These are phyloP conservation scores for Callaeas wilsoni DNA, from an alignment of 2,113 vertebrate genomes.

Conservation along the genomic window DNA sequence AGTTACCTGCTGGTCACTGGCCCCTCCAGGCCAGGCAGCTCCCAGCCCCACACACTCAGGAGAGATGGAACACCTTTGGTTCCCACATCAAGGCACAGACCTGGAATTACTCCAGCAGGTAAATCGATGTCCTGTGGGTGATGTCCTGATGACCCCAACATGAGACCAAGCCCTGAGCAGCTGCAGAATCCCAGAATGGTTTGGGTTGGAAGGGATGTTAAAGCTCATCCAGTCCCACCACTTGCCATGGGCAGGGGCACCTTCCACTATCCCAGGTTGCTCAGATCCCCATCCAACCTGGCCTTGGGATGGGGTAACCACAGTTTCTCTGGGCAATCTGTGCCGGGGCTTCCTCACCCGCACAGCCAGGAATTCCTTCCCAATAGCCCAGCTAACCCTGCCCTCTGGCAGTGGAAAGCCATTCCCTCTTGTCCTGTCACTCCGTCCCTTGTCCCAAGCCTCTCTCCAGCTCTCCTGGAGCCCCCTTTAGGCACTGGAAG, in stretches of 20 bases:
- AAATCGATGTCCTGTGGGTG: neutral
- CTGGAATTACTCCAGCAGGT: slow-evolving; percentile 18
- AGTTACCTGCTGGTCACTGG: slow-evolving; percentile 49
- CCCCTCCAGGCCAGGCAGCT: neutral
- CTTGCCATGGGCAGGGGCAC: neutral
- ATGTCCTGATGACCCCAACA: neutral
- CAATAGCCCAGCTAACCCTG: accelerated
- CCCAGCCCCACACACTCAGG: neutral
- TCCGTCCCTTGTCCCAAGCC: neutral
- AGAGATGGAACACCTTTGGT: neutral
- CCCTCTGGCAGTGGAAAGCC: neutral
- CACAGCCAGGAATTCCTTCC: accelerated
- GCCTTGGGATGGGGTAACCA: neutral
- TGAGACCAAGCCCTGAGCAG: neutral
- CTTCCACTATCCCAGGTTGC: accelerated
- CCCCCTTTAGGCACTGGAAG: accelerated
- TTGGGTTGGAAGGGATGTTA: neutral
- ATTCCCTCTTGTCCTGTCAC: neutral
- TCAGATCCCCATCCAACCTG: no score
- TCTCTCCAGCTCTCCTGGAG: neutral
- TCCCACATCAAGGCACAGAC: neutral
- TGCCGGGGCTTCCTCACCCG: accelerated
- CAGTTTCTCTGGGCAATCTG: neutral
- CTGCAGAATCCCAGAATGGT: neutral
- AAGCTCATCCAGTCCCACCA: neutral